Evolutionary conservation across 1,140 invertebrate species (phyloP).

Genomic region (Drosophila leontia): DNA sequence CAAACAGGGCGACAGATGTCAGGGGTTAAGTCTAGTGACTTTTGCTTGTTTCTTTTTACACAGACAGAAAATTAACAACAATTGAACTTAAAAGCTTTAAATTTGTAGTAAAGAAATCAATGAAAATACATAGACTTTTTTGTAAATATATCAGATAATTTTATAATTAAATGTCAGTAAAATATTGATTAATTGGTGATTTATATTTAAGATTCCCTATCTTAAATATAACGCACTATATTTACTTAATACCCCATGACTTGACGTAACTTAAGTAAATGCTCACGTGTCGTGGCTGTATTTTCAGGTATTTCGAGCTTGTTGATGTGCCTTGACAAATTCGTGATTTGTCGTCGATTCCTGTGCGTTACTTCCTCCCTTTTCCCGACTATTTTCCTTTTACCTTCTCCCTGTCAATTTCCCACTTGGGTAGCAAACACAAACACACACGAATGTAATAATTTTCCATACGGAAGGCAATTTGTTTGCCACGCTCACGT

Average conservation of each 20-base stretch:
- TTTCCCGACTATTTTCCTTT: background rate
- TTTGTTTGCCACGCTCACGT: slow-evolving; percentile 76
- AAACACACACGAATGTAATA: slow-evolving; percentile 61
- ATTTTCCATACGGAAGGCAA: slow-evolving; percentile 75
- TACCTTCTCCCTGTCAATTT: background rate
- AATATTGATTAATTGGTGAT: background rate
- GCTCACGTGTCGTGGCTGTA: slow-evolving; percentile 30
- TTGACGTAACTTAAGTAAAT: slow-evolving; percentile 30
- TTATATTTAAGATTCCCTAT: background rate
- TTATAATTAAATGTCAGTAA: too few species aligned
- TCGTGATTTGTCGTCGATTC: slow-evolving; percentile 75
- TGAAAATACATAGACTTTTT: background rate
- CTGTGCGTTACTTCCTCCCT: slow-evolving; percentile 29
- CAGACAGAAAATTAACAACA: background rate
- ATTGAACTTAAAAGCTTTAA: too few species aligned
- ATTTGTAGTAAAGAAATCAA: background rate
- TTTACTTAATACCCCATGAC: background rate
- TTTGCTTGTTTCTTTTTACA: slow-evolving; percentile 7
- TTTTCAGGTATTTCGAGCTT: slow-evolving; percentile 27
- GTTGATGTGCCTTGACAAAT: slow-evolving; percentile 59
- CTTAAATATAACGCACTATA: background rate
- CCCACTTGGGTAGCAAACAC: slow-evolving; percentile 34
- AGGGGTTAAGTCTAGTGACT: slow-evolving; percentile 26
- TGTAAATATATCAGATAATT: background rate
- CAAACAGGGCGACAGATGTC: slow-evolving; percentile 24